phyloP scores from a whole-genome alignment of 2,113 vertebrate genomes.

The Xiphophorus hellerii region DNA sequence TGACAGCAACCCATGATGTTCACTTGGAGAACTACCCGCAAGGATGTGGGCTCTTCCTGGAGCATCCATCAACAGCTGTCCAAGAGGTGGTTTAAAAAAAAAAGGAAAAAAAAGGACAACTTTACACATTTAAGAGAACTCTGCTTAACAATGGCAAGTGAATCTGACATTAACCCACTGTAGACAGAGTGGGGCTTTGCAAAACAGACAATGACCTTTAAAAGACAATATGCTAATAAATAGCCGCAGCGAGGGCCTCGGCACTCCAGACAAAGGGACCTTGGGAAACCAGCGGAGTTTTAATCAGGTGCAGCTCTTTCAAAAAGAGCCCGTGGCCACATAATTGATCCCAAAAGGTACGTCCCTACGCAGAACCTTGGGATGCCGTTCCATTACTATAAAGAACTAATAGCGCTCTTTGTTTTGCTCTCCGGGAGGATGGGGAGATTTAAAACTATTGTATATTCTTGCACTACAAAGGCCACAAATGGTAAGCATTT shows the following conservation, averaged over 20 bases:
- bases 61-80: slow-evolving; percentile 25
- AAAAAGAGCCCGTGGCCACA: slow-evolving; percentile 78
- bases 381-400: slow-evolving; percentile 70
- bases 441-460: slow-evolving; percentile 73
- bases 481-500: slow-evolving; percentile 80
- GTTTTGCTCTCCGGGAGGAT: slow-evolving; percentile 70
- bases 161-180: slow-evolving; percentile 70
- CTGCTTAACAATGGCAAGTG: slow-evolving; percentile 69
- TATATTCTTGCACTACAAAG: slow-evolving; percentile 75
- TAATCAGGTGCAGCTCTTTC: slow-evolving; percentile 78
- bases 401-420: slow-evolving; percentile 76
- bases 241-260: slow-evolving; percentile 72
- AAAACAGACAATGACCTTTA: slow-evolving; percentile 82
- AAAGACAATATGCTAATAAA: slow-evolving; percentile 85
- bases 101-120: slow-evolving; percentile 17
- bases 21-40: slow-evolving; percentile 15
- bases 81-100: not conserved
- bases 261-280: slow-evolving; percentile 76
- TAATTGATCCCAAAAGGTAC: slow-evolving; percentile 85
- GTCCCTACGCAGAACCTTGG: slow-evolving; percentile 76
- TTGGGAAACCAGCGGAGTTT: slow-evolving; percentile 74
- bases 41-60: slow-evolving; percentile 11
- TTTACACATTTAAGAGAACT: slow-evolving; percentile 34
- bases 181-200: slow-evolving; percentile 70
- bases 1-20: slow-evolving; percentile 25